Evolutionary conservation across 2,797 vertebrate species (phyloP).

Genomic region (Molothrus ater): DNA sequence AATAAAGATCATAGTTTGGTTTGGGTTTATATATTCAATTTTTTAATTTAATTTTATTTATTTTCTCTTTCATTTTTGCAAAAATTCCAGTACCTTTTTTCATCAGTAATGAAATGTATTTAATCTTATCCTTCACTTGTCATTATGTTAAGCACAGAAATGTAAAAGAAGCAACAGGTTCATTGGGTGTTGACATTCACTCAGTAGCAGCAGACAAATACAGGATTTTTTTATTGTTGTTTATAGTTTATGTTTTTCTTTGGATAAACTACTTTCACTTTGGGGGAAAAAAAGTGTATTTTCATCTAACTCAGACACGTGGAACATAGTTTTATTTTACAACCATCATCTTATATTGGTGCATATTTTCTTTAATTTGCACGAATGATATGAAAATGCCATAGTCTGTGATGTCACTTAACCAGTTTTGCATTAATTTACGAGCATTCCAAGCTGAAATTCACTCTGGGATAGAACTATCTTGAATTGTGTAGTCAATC

Average conservation of each 20-base stretch:
- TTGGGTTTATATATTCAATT: not conserved
- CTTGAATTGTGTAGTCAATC: not conserved
- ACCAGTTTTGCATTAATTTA: not conserved
- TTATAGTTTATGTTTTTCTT: not conserved
- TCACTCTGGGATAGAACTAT: not conserved
- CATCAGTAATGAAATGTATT: not conserved
- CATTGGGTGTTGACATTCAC: not conserved
- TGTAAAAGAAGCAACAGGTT: not conserved
- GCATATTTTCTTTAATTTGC: not conserved
- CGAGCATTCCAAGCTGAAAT: not conserved
- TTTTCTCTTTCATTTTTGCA: not conserved
- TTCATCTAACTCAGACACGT: not conserved
- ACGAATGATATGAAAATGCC: not conserved
- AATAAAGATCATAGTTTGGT: not conserved
- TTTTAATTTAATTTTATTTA: not conserved
- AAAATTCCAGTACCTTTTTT: not conserved
- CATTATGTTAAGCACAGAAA: not conserved
- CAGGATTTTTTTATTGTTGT: not conserved
- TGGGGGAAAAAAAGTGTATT: not conserved
- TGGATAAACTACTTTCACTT: not conserved
- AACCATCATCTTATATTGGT: not conserved
- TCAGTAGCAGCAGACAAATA: not conserved
- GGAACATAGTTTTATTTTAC: not conserved
- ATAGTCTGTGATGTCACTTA: not conserved
- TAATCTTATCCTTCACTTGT: not conserved